phyloP scores from a whole-genome alignment of 2,113 vertebrate species.

The Cinclus mexicanus region DNA sequence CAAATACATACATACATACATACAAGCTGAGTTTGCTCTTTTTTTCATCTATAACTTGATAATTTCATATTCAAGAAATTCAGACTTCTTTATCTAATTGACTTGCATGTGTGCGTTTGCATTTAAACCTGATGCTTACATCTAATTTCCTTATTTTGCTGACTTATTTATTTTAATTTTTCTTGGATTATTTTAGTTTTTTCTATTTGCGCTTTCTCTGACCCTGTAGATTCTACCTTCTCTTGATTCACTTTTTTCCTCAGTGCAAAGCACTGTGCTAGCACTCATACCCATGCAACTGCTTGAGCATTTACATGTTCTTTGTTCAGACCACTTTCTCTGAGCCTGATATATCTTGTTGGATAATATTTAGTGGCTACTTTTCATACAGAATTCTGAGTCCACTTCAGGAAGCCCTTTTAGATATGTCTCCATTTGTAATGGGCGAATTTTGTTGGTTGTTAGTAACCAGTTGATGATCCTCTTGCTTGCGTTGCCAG shows the following conservation, averaged over 20 bases:
- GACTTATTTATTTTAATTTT: background rate
- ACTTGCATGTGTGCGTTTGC: background rate
- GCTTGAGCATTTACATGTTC: background rate
- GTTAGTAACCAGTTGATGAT: background rate
- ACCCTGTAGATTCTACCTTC: background rate
- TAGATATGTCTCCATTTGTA: background rate
- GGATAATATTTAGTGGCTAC: background rate
- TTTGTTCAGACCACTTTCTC: background rate
- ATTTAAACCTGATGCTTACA: background rate
- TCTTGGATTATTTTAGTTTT: background rate
- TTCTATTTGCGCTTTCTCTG: background rate
- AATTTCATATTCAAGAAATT: background rate
- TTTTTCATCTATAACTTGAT: background rate
- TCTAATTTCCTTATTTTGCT: background rate
- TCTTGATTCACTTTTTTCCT: background rate
- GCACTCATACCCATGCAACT: background rate
- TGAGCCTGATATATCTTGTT: background rate
- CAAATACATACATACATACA: background rate
- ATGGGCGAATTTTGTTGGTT: background rate
- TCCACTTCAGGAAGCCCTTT: background rate
- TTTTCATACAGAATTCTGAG: background rate
- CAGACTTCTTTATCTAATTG: background rate
- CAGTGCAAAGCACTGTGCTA: background rate
- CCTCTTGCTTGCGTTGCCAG: background rate
- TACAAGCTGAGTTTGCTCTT: background rate